Evolutionary conservation across 2,888 invertebrate genomes (phyloP).

Genomic region (Lasioglossum calceatum): DNA sequence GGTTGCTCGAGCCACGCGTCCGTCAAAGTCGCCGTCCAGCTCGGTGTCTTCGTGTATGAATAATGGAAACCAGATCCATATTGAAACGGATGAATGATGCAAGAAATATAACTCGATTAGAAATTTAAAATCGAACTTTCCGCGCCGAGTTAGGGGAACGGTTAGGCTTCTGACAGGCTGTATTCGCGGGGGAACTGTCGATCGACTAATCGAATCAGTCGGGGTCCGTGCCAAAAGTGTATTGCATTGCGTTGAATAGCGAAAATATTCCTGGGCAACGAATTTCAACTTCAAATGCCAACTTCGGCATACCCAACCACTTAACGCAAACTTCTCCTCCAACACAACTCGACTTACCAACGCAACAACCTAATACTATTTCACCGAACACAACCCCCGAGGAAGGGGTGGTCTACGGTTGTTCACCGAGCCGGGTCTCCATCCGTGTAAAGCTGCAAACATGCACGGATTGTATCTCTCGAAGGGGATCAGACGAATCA

Average conservation of each 20-base stretch:
- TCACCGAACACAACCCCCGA: not conserved
- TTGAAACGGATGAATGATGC: conserved; percentile 51
- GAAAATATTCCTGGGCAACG: not conserved
- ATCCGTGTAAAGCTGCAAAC: not conserved
- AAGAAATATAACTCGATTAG: conserved; percentile 48
- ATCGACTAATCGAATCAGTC: not conserved
- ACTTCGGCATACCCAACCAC: not conserved
- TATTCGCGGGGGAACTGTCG: not conserved
- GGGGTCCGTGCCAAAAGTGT: not conserved
- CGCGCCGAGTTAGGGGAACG: not conserved
- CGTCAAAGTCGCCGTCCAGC: not conserved
- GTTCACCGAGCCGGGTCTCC: not conserved
- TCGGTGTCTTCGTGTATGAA: conserved; percentile 36
- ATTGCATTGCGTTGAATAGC: not conserved
- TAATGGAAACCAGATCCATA: conserved; percentile 46
- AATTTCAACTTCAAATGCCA: not conserved
- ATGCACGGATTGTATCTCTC: not conserved
- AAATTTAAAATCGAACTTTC: conserved; percentile 24
- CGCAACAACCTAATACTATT: not conserved
- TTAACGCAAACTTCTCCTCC: not conserved
- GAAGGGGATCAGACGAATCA: not conserved
- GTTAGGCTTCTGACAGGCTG: not conserved
- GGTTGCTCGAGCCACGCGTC: conserved; percentile 1
- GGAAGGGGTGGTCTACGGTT: not conserved
- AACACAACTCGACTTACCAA: not conserved